Percentiles rank a stretch among this genome's conserved stretches.
These are phyloP conservation scores for Sebastes reedi DNA, from an alignment of 2,797 vertebrate genomes.

Conservation along the genomic window DNA sequence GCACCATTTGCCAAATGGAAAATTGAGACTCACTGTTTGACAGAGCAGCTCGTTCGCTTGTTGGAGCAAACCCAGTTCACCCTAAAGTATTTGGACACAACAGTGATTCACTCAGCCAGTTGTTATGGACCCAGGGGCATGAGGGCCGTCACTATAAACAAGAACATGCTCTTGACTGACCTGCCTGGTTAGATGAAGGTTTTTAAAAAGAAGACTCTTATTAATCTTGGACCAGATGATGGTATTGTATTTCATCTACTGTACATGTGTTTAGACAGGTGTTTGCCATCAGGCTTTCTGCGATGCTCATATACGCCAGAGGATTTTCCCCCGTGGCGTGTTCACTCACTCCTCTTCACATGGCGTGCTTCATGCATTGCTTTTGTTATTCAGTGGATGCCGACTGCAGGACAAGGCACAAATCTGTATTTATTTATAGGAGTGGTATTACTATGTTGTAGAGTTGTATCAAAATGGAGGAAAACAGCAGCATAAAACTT, in stretches of 20 bases:
- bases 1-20: not conserved
- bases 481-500: not conserved
- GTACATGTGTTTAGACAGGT: constrained; percentile 52
- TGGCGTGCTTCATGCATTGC: not conserved
- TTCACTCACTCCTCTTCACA: not conserved
- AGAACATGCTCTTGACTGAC: constrained; percentile 17
- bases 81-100: constrained; percentile 23
- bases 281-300: constrained; percentile 27
- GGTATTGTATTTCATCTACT: constrained; percentile 32
- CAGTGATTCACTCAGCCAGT: constrained; percentile 35
- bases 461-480: not conserved
- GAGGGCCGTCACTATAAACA: constrained; percentile 22
- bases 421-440: not conserved
- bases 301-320: not conserved
- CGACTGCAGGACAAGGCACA: not conserved
- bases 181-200: constrained; percentile 15
- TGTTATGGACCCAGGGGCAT: not conserved
- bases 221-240: constrained; percentile 25
- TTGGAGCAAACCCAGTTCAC: constrained; percentile 14
- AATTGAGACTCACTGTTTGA: constrained; percentile 2
- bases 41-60: constrained; percentile 3
- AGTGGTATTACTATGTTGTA: not conserved
- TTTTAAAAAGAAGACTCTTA: constrained; percentile 2
- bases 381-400: constrained; percentile 26
- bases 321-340: not conserved